Conservation (phyloP, 2,888 invertebrate genomes). For the Coecobrya sp. region DNA sequence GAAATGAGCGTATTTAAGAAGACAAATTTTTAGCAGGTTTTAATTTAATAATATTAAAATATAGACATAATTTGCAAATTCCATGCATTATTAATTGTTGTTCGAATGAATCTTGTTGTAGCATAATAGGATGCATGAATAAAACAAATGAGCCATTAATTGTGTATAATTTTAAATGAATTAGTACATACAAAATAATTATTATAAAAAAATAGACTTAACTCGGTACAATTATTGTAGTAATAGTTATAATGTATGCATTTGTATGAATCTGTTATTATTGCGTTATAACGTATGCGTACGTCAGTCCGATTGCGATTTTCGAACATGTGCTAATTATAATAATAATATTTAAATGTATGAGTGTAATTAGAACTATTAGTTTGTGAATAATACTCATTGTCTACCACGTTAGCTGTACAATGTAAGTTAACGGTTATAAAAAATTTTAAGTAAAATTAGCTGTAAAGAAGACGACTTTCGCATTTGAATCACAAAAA, state of each 20-base stretch:
- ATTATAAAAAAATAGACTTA: neutral
- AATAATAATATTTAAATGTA: constrained; percentile 28
- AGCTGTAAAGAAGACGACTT: constrained; percentile 58
- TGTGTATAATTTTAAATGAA: neutral
- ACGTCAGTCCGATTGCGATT: constrained; percentile 3
- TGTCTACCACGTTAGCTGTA: constrained; percentile 27
- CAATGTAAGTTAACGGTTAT: constrained; percentile 4
- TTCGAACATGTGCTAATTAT: constrained; percentile 18
- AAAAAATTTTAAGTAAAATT: neutral
- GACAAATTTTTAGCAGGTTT: neutral
- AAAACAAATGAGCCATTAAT: too few species aligned
- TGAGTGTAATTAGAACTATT: neutral
- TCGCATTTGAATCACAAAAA: constrained; percentile 70
- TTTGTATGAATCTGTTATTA: constrained; percentile 35
- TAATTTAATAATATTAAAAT: neutral
- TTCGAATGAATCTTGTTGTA: too few species aligned
- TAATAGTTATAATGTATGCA: constrained; percentile 13
- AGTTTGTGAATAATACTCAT: constrained; percentile 74
- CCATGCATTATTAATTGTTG: too few species aligned
- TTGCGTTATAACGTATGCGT: neutral
- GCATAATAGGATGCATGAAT: too few species aligned
- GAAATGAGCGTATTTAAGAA: constrained; percentile 9
- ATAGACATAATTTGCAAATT: neutral
- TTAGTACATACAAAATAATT: neutral
- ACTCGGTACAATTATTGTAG: constrained; percentile 11